Evolutionary conservation across 2,797 vertebrate species (phyloP).

Genomic region (Poecile montanus): DNA sequence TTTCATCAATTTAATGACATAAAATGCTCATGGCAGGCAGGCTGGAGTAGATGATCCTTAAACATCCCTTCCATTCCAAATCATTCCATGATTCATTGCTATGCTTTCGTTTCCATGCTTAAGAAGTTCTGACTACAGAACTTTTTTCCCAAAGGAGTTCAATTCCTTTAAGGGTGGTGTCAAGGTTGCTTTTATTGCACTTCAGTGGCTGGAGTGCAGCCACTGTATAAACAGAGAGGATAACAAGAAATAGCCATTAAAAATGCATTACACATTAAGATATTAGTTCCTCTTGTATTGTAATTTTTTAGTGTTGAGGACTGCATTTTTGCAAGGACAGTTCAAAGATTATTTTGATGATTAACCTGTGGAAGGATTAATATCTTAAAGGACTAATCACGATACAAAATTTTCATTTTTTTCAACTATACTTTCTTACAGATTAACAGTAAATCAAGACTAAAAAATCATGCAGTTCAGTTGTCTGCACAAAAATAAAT

Average conservation of each 20-base stretch:
- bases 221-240: not conserved
- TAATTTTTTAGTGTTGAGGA: not conserved
- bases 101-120: not conserved
- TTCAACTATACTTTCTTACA: not conserved
- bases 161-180: not conserved
- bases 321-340: not conserved
- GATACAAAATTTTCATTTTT: not conserved
- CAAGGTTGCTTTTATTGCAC: not conserved
- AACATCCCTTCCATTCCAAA: not conserved
- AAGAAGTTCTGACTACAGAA: not conserved
- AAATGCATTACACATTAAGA: not conserved
- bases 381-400: not conserved
- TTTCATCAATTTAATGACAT: not conserved
- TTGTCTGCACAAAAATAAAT: not conserved
- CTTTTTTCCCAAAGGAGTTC: not conserved
- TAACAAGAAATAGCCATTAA: not conserved
- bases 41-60: not conserved
- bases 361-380: not conserved
- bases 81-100: not conserved
- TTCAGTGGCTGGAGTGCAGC: not conserved
- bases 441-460: not conserved
- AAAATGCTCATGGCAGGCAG: not conserved
- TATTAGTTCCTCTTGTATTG: not conserved
- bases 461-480: not conserved
- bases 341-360: not conserved